Evolutionary conservation across 2,888 invertebrate species (phyloP).

Genomic region (Macropis europaea): DNA sequence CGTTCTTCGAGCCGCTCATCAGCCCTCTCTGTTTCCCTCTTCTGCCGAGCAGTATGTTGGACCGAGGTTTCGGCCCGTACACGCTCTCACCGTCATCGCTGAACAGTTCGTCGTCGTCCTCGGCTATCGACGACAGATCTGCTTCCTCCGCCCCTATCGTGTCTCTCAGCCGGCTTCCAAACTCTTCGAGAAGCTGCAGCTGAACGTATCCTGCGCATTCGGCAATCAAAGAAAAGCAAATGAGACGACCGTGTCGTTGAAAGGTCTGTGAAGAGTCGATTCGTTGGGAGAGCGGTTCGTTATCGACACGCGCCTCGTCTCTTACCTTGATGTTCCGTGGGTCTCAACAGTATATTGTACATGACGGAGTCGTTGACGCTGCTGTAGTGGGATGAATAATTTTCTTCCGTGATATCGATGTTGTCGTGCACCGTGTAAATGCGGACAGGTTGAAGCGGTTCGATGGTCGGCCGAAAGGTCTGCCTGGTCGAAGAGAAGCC

Average conservation of each 20-base stretch:
- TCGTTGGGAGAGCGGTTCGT: too few species aligned
- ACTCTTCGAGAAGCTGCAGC: slow-evolving; percentile 81
- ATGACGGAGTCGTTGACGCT: slow-evolving; percentile 83
- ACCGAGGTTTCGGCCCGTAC: slow-evolving; percentile 44
- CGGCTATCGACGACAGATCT: slow-evolving; percentile 60
- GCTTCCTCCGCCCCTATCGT: slow-evolving; percentile 16
- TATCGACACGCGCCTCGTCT: too few species aligned
- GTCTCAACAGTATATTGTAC: slow-evolving; percentile 82
- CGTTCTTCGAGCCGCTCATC: background rate
- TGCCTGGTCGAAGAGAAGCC: slow-evolving; percentile 79
- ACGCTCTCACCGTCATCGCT: slow-evolving; percentile 66
- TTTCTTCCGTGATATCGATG: slow-evolving; percentile 85
- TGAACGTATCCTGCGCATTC: slow-evolving; percentile 85
- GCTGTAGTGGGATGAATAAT: slow-evolving; percentile 83
- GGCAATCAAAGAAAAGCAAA: too few species aligned
- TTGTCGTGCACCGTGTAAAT: slow-evolving; percentile 88
- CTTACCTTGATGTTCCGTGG: slow-evolving; percentile 70
- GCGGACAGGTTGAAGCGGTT: slow-evolving; percentile 84
- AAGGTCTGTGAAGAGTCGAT: too few species aligned
- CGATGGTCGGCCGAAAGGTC: slow-evolving; percentile 72
- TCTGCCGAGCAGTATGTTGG: background rate
- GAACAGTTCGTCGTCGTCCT: slow-evolving; percentile 63
- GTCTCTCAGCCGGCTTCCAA: slow-evolving; percentile 37
- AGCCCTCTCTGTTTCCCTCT: background rate
- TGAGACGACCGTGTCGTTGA: too few species aligned